phyloP scores from a whole-genome alignment of 2,113 vertebrate genomes.

The Lycaon pictus region DNA sequence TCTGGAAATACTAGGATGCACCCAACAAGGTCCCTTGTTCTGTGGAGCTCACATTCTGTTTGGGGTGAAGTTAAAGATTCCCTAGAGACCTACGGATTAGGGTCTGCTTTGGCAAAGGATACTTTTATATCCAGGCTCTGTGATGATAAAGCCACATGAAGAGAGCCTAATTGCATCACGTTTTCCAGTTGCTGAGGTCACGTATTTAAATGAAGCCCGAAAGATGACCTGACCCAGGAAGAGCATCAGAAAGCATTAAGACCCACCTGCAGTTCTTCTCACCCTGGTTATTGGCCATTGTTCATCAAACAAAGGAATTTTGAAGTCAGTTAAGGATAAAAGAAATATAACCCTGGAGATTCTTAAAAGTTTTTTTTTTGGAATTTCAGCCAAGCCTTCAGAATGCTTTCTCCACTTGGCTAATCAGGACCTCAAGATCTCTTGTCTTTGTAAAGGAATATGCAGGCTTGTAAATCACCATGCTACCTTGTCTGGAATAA shows the following conservation, averaged over 20 bases:
- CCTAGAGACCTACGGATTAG: not conserved
- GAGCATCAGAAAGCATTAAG: not conserved
- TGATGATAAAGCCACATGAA: not conserved
- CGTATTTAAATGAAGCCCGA: not conserved
- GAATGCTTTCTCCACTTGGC: not conserved
- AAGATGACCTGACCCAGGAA: not conserved
- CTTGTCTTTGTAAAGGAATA: not conserved
- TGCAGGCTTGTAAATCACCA: not conserved
- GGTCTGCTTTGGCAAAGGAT: not conserved
- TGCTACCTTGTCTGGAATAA: not conserved
- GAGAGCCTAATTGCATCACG: not conserved
- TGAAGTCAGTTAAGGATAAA: constrained; percentile 53
- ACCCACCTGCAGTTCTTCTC: not conserved
- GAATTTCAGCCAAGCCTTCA: constrained; percentile 37
- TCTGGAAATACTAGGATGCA: not conserved
- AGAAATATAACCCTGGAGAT: constrained; percentile 43
- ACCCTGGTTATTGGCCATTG: not conserved
- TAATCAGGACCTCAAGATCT: not conserved
- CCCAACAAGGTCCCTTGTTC: not conserved
- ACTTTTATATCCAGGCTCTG: not conserved
- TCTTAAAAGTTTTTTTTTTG: constrained; percentile 56
- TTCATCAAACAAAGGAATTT: constrained; percentile 50
- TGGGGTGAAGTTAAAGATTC: not conserved
- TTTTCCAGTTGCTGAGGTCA: not conserved
- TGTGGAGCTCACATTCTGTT: not conserved